phyloP scores from a whole-genome alignment of 2,797 vertebrate species.

The Delichon dasypus region DNA sequence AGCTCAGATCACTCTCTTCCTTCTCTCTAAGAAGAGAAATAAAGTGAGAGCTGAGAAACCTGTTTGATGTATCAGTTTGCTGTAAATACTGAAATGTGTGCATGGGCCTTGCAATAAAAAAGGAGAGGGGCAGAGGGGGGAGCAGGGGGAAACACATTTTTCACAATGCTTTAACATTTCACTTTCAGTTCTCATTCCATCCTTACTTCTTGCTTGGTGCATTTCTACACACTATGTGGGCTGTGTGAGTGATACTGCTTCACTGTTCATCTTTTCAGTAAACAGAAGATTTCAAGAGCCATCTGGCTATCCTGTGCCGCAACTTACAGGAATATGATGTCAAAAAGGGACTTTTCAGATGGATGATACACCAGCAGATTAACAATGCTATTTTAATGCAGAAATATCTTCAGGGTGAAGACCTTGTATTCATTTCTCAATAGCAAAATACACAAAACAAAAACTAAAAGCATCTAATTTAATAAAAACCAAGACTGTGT shows the following conservation, averaged over 20 bases:
- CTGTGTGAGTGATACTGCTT: not conserved
- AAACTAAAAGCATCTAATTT: not conserved
- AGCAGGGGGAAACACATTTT: not conserved
- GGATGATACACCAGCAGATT: not conserved
- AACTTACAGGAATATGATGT: not conserved
- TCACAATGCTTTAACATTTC: constrained; percentile 36
- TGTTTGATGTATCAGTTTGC: constrained; percentile 8
- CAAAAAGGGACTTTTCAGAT: constrained; percentile 13
- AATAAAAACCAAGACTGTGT: not conserved
- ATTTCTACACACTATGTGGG: not conserved
- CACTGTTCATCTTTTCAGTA: not conserved
- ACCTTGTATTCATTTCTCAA: not conserved
- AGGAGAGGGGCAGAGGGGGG: not conserved
- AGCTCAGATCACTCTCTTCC: not conserved
- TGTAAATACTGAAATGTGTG: constrained; percentile 41
- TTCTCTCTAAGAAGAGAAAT: not conserved
- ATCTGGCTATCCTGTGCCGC: constrained; percentile 25
- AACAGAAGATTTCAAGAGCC: not conserved
- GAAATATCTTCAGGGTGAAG: not conserved
- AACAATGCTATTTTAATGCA: not conserved
- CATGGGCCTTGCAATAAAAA: not conserved
- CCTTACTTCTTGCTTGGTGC: not conserved
- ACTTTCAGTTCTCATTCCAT: constrained; percentile 32
- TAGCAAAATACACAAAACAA: not conserved
- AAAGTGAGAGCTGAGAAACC: not conserved